phyloP scores from a whole-genome alignment of 2,888 invertebrate species.

The Drosophila neotestacea region DNA sequence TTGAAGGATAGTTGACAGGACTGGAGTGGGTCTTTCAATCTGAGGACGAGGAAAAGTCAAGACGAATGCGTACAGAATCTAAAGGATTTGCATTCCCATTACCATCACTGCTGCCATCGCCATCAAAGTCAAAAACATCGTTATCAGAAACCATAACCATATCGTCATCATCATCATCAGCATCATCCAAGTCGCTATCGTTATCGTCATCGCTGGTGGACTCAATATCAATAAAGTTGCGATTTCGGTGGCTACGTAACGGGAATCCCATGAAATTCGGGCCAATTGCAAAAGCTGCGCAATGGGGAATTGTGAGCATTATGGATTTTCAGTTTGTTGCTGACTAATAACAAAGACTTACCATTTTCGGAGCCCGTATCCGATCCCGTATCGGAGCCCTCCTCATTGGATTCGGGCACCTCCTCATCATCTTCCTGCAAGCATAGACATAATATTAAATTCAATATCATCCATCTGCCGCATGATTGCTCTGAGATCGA shows the following conservation, averaged over 20 bases:
- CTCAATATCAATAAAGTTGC: slow-evolving; percentile 57
- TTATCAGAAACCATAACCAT: slow-evolving; percentile 38
- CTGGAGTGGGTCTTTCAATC: slow-evolving; percentile 44
- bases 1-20: slow-evolving; percentile 8
- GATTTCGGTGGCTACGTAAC: slow-evolving; percentile 69
- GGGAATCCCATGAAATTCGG: slow-evolving; percentile 71
- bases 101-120: slow-evolving; percentile 64
- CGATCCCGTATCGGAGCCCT: slow-evolving; percentile 85
- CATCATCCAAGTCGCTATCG: slow-evolving; percentile 60
- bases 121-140: slow-evolving; percentile 52
- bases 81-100: slow-evolving; percentile 32
- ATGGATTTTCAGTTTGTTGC: background rate
- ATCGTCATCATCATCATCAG: slow-evolving; percentile 50
- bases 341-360: slow-evolving; percentile 42
- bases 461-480: slow-evolving; percentile 75
- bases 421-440: slow-evolving; percentile 88
- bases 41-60: slow-evolving; percentile 31
- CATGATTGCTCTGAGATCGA: slow-evolving; percentile 67
- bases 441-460: slow-evolving; percentile 80
- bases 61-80: slow-evolving; percentile 15
- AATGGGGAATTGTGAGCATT: background rate
- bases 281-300: slow-evolving; percentile 61
- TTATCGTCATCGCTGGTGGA: slow-evolving; percentile 63
- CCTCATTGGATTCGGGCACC: slow-evolving; percentile 87
- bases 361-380: slow-evolving; percentile 83